Conservation (phyloP, 2,888 invertebrate species). For the Teinopalpus imperialis region DNA sequence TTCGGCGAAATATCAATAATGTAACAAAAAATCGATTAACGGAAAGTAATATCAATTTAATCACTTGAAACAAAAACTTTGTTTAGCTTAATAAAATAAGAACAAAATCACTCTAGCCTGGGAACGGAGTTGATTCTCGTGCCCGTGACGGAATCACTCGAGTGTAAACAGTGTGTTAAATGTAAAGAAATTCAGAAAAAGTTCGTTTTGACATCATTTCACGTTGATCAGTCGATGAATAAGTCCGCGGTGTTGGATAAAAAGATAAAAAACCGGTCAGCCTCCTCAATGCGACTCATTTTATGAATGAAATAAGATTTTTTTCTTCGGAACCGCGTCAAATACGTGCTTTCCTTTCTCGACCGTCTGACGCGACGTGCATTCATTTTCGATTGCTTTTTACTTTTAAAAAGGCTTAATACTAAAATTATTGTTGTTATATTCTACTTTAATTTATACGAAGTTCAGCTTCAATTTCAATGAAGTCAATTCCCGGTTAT, state of each 20-base stretch:
- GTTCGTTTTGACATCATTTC: slow-evolving; percentile 72
- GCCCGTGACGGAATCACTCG: slow-evolving; percentile 62
- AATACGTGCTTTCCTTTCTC: slow-evolving; percentile 80
- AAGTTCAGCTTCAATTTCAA: slow-evolving; percentile 33
- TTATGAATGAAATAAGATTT: slow-evolving; percentile 81
- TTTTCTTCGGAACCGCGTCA: slow-evolving; percentile 68
- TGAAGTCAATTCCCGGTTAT: slow-evolving; percentile 35
- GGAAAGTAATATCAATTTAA: slow-evolving; percentile 20
- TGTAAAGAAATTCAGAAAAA: slow-evolving; percentile 49
- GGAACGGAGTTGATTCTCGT: slow-evolving; percentile 43
- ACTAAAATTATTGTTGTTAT: slow-evolving; percentile 4
- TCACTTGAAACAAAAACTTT: slow-evolving; percentile 23
- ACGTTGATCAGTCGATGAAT: slow-evolving; percentile 66
- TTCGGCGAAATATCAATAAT: neutral
- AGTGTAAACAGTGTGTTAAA: slow-evolving; percentile 75
- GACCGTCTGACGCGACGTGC: slow-evolving; percentile 65
- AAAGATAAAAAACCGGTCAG: slow-evolving; percentile 46
- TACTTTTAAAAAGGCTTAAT: slow-evolving; percentile 47
- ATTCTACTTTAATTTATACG: slow-evolving; percentile 30
- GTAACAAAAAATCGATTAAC: slow-evolving; percentile 23
- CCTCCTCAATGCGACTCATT: slow-evolving; percentile 75
- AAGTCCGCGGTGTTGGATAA: slow-evolving; percentile 39
- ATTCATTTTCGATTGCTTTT: slow-evolving; percentile 68
- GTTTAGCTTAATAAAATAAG: slow-evolving; percentile 18
- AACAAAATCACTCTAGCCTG: slow-evolving; percentile 34